Evolutionary conservation across 2,888 invertebrate species (phyloP).

Genomic region (Cabera pusaria): DNA sequence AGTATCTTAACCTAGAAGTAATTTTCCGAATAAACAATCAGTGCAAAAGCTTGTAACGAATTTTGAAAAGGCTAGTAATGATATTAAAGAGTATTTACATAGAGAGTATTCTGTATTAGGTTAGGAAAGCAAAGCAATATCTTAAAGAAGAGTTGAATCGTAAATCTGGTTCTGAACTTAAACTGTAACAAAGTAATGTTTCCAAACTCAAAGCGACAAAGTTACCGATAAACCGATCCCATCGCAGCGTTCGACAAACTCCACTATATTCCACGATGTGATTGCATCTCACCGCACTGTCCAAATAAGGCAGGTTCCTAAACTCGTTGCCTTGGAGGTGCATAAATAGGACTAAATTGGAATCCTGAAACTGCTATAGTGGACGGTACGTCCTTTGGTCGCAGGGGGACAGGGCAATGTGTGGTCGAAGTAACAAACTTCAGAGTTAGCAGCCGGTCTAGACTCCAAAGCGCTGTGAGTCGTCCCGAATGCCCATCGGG

Average conservation of each 20-base stretch:
- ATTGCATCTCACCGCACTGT: slow-evolving; percentile 28
- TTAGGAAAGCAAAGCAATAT: too few relatives aligned
- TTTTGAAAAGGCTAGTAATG: too few relatives aligned
- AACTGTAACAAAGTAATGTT: neutral
- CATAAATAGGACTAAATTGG: slow-evolving; percentile 69
- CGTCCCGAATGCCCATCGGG: slow-evolving; percentile 56
- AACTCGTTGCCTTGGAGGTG: slow-evolving; percentile 46
- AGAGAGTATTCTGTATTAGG: too few relatives aligned
- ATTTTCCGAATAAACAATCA: too few relatives aligned
- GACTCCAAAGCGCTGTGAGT: slow-evolving; percentile 47
- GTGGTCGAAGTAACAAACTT: slow-evolving; percentile 70
- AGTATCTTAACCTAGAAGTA: too few relatives aligned
- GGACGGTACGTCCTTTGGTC: slow-evolving; percentile 54
- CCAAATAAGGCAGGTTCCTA: slow-evolving; percentile 27
- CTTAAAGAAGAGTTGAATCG: too few relatives aligned
- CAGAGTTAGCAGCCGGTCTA: slow-evolving; percentile 62
- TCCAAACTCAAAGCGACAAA: slow-evolving; percentile 11
- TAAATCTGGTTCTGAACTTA: too few relatives aligned
- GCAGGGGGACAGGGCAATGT: slow-evolving; percentile 35
- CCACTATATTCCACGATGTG: slow-evolving; percentile 22
- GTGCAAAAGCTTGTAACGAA: too few relatives aligned
- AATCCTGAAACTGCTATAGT: slow-evolving; percentile 59
- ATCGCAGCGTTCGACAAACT: too few relatives aligned
- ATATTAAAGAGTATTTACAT: too few relatives aligned
- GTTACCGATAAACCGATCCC: too few relatives aligned